Conservation (phyloP, 2,113 vertebrate species). For the Protobothrops mucrosquamatus region DNA sequence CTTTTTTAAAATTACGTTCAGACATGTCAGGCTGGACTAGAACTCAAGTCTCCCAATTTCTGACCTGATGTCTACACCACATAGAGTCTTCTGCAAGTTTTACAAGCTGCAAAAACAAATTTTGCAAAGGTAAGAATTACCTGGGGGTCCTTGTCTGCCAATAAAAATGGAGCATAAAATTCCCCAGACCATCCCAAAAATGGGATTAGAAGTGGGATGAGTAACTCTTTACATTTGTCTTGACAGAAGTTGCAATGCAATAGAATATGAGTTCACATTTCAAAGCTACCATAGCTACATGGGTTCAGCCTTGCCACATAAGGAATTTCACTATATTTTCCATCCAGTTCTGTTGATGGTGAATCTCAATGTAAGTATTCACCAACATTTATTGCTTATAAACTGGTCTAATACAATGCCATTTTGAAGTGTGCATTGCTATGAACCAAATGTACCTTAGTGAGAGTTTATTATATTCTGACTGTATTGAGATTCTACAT, state of each 20-base stretch:
- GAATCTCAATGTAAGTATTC: not conserved
- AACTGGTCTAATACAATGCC: not conserved
- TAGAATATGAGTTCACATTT: not conserved
- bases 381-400: not conserved
- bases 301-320: not conserved
- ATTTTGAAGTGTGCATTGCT: not conserved
- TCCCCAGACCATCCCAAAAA: not conserved
- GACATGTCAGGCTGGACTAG: no score
- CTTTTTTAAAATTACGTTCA: not conserved
- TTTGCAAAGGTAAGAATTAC: not conserved
- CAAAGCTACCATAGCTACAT: not conserved
- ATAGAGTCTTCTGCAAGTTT: not conserved
- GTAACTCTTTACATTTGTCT: not conserved
- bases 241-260: not conserved
- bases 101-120: not conserved
- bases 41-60: no score
- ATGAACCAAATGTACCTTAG: not conserved
- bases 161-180: not conserved
- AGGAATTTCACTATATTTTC: not conserved
- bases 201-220: not conserved
- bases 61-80: no score
- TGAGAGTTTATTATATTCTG: not conserved
- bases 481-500: not conserved
- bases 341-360: not conserved
- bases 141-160: not conserved